Conservation (phyloP, 2,888 invertebrate genomes). For the Orthonychiurus folsomi region DNA sequence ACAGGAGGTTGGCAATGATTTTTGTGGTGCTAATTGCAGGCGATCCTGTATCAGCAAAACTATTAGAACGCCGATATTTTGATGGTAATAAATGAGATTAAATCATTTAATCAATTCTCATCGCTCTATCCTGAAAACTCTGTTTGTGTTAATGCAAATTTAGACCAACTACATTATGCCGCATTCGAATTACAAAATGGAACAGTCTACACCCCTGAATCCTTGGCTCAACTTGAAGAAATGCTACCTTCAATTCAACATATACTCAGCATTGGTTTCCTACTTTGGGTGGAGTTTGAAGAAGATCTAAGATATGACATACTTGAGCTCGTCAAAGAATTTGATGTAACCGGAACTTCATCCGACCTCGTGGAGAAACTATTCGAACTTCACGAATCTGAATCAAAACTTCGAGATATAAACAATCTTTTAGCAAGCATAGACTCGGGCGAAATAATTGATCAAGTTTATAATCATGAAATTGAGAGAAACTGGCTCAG, state of each 20-base stretch:
- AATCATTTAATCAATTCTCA: too few species aligned
- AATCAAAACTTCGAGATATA: neutral
- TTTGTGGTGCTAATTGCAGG: too few species aligned
- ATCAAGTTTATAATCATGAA: too few species aligned
- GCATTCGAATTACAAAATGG: neutral
- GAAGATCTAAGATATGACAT: neutral
- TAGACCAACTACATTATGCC: neutral
- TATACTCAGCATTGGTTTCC: neutral
- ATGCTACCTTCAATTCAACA: neutral
- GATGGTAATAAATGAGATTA: too few species aligned
- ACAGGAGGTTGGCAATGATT: too few species aligned
- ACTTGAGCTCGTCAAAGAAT: neutral
- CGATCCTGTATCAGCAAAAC: too few species aligned
- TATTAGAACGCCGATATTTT: too few species aligned
- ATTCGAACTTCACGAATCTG: neutral
- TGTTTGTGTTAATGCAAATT: too few species aligned
- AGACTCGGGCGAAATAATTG: neutral
- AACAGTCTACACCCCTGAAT: neutral
- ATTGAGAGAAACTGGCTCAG: too few species aligned
- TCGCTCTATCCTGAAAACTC: too few species aligned
- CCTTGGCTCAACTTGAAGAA: neutral
- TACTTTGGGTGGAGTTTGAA: neutral
- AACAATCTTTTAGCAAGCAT: neutral
- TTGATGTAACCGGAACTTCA: neutral
- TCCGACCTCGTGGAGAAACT: neutral